Conservation (phyloP, 2,113 vertebrate species). For the Planiliza haematocheilus region DNA sequence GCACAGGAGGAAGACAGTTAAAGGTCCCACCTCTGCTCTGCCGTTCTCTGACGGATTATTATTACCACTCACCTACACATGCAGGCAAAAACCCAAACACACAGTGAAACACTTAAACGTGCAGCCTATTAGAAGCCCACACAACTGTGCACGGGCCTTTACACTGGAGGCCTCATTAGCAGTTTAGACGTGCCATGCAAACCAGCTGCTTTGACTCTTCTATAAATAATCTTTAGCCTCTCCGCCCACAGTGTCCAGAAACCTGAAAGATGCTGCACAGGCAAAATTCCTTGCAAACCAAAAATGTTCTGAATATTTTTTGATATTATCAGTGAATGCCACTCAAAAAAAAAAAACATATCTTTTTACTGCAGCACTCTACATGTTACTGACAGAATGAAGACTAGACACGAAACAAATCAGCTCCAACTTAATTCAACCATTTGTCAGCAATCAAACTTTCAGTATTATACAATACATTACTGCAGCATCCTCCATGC, state of each 20-base stretch:
- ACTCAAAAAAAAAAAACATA: not conserved
- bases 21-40: not conserved
- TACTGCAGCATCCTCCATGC: too few relatives aligned
- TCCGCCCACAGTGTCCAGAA: conserved; percentile 36
- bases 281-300: not conserved
- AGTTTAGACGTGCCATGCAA: conserved; percentile 47
- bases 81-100: not conserved
- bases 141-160: not conserved
- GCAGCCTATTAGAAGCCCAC: conserved; percentile 10
- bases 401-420: too few relatives aligned
- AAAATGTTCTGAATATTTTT: not conserved
- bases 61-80: not conserved
- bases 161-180: conserved; percentile 66
- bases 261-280: conserved; percentile 4
- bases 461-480: too few relatives aligned
- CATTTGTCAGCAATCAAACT: too few relatives aligned
- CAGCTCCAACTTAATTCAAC: too few relatives aligned
- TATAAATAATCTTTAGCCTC: conserved; percentile 50
- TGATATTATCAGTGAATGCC: too few relatives aligned
- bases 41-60: not conserved
- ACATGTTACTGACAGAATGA: too few relatives aligned
- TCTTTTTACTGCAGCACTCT: not conserved
- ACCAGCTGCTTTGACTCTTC: conserved; percentile 49
- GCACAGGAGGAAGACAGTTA: not conserved
- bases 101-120: not conserved